Base-by-base conservation (phyloP, 2,888 invertebrate genomes). In the Spilarctia lutea region DNA sequence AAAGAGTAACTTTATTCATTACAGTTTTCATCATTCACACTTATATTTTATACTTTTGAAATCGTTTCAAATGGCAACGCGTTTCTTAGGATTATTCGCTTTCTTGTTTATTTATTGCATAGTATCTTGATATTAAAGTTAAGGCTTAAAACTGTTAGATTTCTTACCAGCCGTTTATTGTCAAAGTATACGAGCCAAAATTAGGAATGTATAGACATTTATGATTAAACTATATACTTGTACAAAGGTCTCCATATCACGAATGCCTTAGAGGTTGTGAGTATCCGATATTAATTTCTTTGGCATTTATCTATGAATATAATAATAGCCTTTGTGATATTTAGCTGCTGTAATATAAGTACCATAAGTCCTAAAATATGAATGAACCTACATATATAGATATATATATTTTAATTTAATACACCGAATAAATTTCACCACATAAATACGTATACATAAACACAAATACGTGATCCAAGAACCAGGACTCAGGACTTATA, bases 1-100 rank as follows among this genome's bases (percentile, higher is more conserved):
- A 82, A 83, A 80, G 65, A 71, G 65, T 74, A 83, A 78, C 79
- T 79, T 83, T 83, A 84, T 86, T 84, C 78, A 85, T 82, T 73
- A 75, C 74, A n/a, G 45, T 75, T 70, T 81, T 68, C 73, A 69
- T 63, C 56, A 35, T 74, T 65, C n/a, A 18, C 13, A 20, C 20
- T 77, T 73, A 65, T 71, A 65, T 68, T 72, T 65, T 33, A 45
- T 16, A 33, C 6, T 30, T 13, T 65, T 0, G 30, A 30, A 52
- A 42, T 18, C 18, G 30, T 42, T 74, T 13, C 0, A 45, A 60
- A 66, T 45, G 68, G 63, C 65, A 66, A 13, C 30, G 16, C 33
- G 11, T 8, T n/a, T 35, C 27, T 60, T 3, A n/a, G 8, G 16
- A 63, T 45, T 52, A 24, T 13, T 68, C 24, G 13, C 33, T 63